Percentiles rank a stretch among this genome's conserved stretches.
These are phyloP conservation scores for Microctonus hyperodae DNA, from an alignment of 2,888 invertebrate species.

Conservation along the genomic window DNA sequence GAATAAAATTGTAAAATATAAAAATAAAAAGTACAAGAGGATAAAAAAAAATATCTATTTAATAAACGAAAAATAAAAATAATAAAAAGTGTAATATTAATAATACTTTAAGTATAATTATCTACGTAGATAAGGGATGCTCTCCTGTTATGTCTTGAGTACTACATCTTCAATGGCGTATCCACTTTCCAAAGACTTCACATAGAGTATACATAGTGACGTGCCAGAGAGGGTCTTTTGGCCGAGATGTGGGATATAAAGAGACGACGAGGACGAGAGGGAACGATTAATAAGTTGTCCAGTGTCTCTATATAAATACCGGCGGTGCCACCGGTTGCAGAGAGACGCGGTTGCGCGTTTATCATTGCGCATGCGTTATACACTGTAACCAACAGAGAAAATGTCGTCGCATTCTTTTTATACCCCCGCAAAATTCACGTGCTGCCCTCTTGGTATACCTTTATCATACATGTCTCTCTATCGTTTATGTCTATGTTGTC, in stretches of 20 bases:
- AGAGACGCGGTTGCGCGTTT: slow-evolving; percentile 8
- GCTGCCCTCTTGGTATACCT: slow-evolving; percentile 19
- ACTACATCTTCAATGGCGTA: background rate
- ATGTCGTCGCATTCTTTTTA: slow-evolving; percentile 4
- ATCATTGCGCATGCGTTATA: slow-evolving; percentile 21
- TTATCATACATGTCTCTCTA: background rate
- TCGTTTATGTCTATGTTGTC: too few relatives aligned
- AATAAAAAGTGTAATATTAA: background rate
- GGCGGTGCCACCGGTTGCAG: slow-evolving; percentile 39
- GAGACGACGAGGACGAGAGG: slow-evolving; percentile 7
- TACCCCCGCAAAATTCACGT: slow-evolving; percentile 17
- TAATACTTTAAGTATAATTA: background rate
- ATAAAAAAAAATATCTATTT: background rate
- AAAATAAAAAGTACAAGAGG: too few relatives aligned
- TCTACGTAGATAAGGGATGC: slow-evolving; percentile 2
- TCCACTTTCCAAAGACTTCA: slow-evolving; percentile 4
- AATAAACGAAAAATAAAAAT: background rate
- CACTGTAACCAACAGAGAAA: background rate
- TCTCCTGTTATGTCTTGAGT: background rate
- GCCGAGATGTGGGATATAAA: background rate
- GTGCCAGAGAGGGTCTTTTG: background rate
- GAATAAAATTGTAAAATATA: too few relatives aligned
- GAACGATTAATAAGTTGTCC: slow-evolving; percentile 39
- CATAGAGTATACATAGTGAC: background rate
- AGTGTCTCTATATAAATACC: slow-evolving; percentile 38